These are phyloP conservation scores for Apaloderma vittatum DNA, from an alignment of 2,113 vertebrate species.

Conservation along the genomic window DNA sequence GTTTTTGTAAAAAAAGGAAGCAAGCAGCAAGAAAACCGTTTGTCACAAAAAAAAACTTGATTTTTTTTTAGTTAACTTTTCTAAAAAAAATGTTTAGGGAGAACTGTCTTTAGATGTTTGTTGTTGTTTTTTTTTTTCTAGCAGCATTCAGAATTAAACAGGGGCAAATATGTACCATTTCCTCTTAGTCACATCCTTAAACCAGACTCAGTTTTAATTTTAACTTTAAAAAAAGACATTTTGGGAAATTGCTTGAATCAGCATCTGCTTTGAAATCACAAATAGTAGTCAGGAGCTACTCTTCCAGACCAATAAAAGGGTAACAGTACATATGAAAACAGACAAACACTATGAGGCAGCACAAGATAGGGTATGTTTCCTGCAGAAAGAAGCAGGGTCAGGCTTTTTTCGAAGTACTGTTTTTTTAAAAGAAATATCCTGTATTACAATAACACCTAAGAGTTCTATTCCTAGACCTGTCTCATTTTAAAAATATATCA, in stretches of 20 bases:
- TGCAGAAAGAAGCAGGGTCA: not conserved
- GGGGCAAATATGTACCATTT: not conserved
- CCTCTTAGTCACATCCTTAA: not conserved
- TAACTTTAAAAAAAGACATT: not conserved
- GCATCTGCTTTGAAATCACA: slow-evolving; percentile 1
- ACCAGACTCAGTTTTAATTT: not conserved
- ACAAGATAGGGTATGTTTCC: not conserved
- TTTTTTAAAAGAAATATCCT: not conserved
- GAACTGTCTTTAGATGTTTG: not conserved
- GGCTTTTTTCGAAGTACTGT: not conserved
- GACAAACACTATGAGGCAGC: slow-evolving; percentile 25
- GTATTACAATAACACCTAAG: not conserved
- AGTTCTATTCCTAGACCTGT: not conserved
- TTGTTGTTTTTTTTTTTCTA: not conserved
- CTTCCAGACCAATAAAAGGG: not conserved
- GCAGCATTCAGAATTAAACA: not conserved
- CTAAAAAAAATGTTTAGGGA: not conserved
- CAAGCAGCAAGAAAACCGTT: not conserved
- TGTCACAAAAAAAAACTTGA: not conserved
- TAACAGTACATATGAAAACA: not conserved
- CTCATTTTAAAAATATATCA: not conserved
- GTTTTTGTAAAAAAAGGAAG: not conserved
- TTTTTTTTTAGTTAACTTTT: not conserved
- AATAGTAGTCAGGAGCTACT: not conserved
- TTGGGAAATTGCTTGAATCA: not conserved